Percentiles rank a stretch among this genome's conserved stretches.
Evolutionary conservation across 1,140 invertebrate genomes (phyloP).

Genomic region (Lethrus apterus): DNA sequence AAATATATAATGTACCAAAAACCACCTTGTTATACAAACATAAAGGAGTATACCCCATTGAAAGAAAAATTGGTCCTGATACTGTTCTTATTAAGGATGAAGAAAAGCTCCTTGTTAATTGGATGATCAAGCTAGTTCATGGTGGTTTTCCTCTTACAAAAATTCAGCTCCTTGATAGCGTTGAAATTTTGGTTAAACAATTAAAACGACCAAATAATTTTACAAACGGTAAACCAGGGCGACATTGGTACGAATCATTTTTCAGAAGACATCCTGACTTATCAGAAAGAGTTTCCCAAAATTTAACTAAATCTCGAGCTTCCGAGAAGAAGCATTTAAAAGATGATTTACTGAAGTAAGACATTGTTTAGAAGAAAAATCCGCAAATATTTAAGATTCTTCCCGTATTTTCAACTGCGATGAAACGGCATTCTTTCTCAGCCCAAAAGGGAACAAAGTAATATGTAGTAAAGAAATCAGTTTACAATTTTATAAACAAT

Average conservation of each 20-base stretch:
- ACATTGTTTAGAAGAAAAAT: constrained; percentile 16
- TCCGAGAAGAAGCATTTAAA: constrained; percentile 22
- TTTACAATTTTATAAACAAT: constrained; percentile 24
- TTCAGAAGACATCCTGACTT: constrained; percentile 28
- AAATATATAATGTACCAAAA: constrained; percentile 32
- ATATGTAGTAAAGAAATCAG: constrained; percentile 31
- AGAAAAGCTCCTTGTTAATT: constrained; percentile 33
- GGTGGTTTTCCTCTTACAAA: constrained; percentile 37
- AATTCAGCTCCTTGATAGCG: constrained; percentile 35
- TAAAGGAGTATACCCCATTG: constrained; percentile 25
- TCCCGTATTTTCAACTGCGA: constrained; percentile 36
- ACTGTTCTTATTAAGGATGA: constrained; percentile 28
- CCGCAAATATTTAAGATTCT: too few species aligned
- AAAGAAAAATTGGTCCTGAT: constrained; percentile 30
- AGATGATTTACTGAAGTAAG: constrained; percentile 28
- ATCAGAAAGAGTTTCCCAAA: constrained; percentile 24
- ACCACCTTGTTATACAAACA: constrained; percentile 34
- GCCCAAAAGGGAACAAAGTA: constrained; percentile 30
- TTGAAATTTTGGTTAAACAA: constrained; percentile 34
- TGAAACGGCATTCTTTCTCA: constrained; percentile 36
- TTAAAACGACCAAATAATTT: constrained; percentile 31
- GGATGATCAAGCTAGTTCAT: constrained; percentile 34
- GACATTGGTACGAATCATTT: constrained; percentile 33
- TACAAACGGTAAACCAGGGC: constrained; percentile 25
- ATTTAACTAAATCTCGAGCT: constrained; percentile 28